Percentiles rank a stretch among this genome's conserved stretches.
phyloP scores from a whole-genome alignment of 2,888 invertebrate species.

The Atrina japonica region DNA sequence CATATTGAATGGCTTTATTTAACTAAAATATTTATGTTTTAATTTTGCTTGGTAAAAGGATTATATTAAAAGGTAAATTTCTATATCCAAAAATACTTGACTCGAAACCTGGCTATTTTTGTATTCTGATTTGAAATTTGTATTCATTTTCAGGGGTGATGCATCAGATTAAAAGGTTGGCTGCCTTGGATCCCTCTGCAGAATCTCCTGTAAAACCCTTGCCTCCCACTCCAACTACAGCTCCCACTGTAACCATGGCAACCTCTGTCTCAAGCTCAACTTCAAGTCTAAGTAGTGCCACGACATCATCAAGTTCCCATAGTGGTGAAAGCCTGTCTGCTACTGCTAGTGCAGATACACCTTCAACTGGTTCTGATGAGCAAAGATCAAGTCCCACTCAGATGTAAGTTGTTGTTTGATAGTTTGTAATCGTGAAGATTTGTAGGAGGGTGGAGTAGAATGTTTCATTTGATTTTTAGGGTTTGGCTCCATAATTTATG shows the following conservation, averaged over 20 bases:
- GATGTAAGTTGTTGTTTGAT: slow-evolving; percentile 49
- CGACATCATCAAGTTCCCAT: slow-evolving; percentile 45
- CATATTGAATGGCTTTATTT: no score
- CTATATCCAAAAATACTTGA: no score
- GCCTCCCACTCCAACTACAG: slow-evolving; percentile 47
- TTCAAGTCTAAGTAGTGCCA: slow-evolving; percentile 57
- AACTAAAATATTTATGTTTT: no score
- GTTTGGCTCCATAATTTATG: no score
- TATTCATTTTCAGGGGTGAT: slow-evolving; percentile 88
- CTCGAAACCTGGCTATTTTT: no score
- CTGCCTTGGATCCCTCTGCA: slow-evolving; percentile 84
- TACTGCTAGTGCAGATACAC: slow-evolving; percentile 48
- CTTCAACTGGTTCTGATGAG: slow-evolving; percentile 46
- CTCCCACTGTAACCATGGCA: slow-evolving; percentile 32
- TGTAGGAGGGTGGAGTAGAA: no score
- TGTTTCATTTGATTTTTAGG: no score
- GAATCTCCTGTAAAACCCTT: slow-evolving; percentile 58
- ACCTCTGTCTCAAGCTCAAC: slow-evolving; percentile 69
- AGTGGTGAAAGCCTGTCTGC: slow-evolving; percentile 50
- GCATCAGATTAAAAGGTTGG: slow-evolving; percentile 90
- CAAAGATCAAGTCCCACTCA: slow-evolving; percentile 51
- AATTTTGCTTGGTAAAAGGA: no score
- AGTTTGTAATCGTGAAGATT: no score
- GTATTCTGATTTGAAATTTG: no score
- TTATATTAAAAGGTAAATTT: no score